These are phyloP conservation scores for Nasonia longicornis DNA, from an alignment of 1,140 invertebrate genomes.

Conservation along the genomic window DNA sequence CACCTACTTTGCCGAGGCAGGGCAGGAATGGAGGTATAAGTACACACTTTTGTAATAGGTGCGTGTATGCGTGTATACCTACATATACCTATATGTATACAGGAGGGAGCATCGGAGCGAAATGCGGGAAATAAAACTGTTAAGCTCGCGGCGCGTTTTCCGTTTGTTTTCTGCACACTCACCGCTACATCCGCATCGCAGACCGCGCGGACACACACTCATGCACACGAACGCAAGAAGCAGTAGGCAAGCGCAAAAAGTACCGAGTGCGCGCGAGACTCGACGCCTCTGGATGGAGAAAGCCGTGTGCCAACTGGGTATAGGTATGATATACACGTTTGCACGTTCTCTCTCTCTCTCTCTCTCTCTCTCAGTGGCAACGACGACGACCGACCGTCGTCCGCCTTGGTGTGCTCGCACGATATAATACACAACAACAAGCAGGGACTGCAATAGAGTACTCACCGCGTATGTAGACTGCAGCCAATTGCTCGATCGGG, in stretches of 20 bases:
- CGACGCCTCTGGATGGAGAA: neutral
- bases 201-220: neutral
- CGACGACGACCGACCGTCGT: too few relatives aligned
- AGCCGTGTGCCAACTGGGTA: neutral
- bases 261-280: neutral
- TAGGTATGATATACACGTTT: neutral
- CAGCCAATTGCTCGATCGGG: neutral
- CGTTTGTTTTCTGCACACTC: slow-evolving; percentile 7
- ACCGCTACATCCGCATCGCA: neutral
- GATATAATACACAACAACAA: too few relatives aligned
- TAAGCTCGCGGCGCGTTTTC: slow-evolving; percentile 8
- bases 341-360: neutral
- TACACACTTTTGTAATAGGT: too few relatives aligned
- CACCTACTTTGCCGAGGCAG: too few relatives aligned
- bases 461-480: neutral
- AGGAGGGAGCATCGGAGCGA: neutral
- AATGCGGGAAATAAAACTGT: neutral
- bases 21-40: neutral
- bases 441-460: neutral
- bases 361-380: too few relatives aligned
- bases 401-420: too few relatives aligned
- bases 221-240: neutral
- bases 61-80: too few relatives aligned
- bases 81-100: neutral
- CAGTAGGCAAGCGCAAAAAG: neutral